Percentiles rank a stretch among this genome's conserved stretches.
Evolutionary conservation across 2,797 vertebrate species (phyloP).

Genomic region (Botia kubotai): DNA sequence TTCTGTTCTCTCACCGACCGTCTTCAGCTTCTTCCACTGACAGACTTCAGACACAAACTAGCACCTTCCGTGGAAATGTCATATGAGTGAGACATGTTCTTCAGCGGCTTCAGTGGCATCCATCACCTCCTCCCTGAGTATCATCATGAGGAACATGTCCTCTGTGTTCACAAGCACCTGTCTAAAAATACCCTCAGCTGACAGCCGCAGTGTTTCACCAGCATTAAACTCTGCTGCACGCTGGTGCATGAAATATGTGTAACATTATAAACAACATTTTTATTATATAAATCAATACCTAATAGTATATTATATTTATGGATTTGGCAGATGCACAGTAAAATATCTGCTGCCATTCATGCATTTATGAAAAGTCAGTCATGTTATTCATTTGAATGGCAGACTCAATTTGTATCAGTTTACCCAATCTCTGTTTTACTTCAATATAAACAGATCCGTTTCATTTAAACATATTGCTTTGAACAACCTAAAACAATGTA

Average conservation of each 20-base stretch:
- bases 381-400: too few species aligned
- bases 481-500: neutral
- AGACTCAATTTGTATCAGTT: too few species aligned
- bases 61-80: conserved; percentile 27
- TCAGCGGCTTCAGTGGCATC: conserved; percentile 47
- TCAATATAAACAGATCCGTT: neutral
- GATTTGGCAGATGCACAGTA: neutral
- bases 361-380: too few species aligned
- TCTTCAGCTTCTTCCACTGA: neutral
- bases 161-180: conserved; percentile 78
- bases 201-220: conserved; percentile 72
- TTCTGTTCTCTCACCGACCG: neutral
- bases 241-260: conserved; percentile 57
- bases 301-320: neutral
- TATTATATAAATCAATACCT: neutral
- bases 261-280: too few species aligned
- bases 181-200: conserved; percentile 80
- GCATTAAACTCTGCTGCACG: conserved; percentile 66
- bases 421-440: too few species aligned
- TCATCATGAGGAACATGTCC: conserved; percentile 77
- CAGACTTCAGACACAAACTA: conserved; percentile 2
- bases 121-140: conserved; percentile 65
- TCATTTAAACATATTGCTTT: neutral
- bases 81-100: conserved; percentile 53
- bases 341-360: too few species aligned